Evolutionary conservation across 2,113 vertebrate species (phyloP).

Genomic region (Eulemur macaco): DNA sequence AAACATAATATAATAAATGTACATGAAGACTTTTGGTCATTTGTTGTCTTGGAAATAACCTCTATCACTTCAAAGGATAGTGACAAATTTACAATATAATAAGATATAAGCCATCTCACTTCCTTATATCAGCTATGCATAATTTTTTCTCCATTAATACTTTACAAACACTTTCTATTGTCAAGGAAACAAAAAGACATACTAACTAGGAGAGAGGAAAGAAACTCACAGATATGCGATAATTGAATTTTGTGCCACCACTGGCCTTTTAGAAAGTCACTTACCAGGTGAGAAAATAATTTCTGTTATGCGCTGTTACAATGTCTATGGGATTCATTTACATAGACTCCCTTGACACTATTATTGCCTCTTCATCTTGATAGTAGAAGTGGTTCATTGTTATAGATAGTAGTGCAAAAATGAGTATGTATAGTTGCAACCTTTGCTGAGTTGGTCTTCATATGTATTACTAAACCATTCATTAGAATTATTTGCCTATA

Average conservation of each 20-base stretch:
- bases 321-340: slow-evolving; percentile 68
- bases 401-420: slow-evolving; percentile 17
- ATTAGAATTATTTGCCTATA: slow-evolving; percentile 40
- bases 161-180: slow-evolving; percentile 57
- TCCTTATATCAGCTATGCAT: background rate
- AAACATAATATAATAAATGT: slow-evolving; percentile 25
- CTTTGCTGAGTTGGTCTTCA: slow-evolving; percentile 32
- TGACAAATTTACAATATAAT: slow-evolving; percentile 18
- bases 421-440: slow-evolving; percentile 52
- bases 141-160: slow-evolving; percentile 45
- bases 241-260: slow-evolving; percentile 71
- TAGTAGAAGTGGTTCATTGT: slow-evolving; percentile 30
- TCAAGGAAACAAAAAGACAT: slow-evolving; percentile 64
- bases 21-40: background rate
- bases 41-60: slow-evolving; percentile 30
- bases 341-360: slow-evolving; percentile 63
- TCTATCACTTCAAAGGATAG: slow-evolving; percentile 40
- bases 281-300: slow-evolving; percentile 78
- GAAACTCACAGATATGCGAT: slow-evolving; percentile 52
- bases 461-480: background rate
- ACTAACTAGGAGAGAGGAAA: slow-evolving; percentile 42
- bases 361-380: slow-evolving; percentile 69
- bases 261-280: slow-evolving; percentile 77
- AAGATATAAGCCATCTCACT: background rate
- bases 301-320: slow-evolving; percentile 71